These are phyloP conservation scores for Andricus quercusramuli DNA, from an alignment of 2,888 invertebrate genomes.

Conservation along the genomic window DNA sequence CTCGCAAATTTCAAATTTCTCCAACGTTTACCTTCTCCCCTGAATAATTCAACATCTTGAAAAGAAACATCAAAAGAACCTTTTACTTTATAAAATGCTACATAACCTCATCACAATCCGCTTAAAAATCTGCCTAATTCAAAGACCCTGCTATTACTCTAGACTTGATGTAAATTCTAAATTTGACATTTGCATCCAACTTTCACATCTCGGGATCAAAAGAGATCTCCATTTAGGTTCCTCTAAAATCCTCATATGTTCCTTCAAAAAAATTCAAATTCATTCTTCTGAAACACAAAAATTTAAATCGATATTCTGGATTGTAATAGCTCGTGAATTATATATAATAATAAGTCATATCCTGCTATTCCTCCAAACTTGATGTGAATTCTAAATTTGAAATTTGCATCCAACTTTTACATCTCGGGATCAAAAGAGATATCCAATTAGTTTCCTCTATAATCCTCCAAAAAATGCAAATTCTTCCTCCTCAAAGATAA, in stretches of 20 bases:
- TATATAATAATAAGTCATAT: too few species aligned
- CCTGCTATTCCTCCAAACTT: not conserved
- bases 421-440: not conserved
- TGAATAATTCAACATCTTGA: not conserved
- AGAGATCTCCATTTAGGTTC: not conserved
- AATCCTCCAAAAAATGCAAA: not conserved
- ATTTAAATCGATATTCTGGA: not conserved
- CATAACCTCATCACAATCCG: constrained; percentile 11
- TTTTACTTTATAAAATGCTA: not conserved
- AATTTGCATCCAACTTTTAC: constrained; percentile 21
- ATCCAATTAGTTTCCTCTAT: not conserved
- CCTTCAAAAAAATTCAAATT: not conserved
- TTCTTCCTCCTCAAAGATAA: not conserved
- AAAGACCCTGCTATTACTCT: not conserved
- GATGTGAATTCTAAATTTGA: constrained; percentile 14
- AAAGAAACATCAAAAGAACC: constrained; percentile 10
- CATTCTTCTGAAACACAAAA: not conserved
- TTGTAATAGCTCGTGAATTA: constrained; percentile 14
- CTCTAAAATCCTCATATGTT: not conserved
- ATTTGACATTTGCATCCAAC: constrained; percentile 20
- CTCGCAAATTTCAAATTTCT: not conserved
- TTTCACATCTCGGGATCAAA: not conserved
- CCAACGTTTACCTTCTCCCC: not conserved
- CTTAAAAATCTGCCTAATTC: constrained; percentile 26
- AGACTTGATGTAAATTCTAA: constrained; percentile 22